A percentile compares a stretch with the other conserved stretches of the same genome.
Evolutionary conservation across 2,888 invertebrate species (phyloP).

Genomic region (Chouioia cunea): DNA sequence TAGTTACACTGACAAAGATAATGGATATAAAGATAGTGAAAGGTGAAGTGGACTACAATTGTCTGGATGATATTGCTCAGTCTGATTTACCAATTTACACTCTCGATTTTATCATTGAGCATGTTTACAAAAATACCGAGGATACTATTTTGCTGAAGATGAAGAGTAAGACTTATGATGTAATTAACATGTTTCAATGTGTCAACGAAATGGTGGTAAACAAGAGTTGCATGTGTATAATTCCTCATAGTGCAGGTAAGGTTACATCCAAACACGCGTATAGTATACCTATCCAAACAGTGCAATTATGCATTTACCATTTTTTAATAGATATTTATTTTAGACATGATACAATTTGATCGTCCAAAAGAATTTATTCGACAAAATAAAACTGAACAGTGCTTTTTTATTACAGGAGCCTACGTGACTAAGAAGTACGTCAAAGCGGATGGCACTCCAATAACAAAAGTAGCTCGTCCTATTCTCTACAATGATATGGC

Average conservation of each 20-base stretch:
- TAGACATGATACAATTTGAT: no score
- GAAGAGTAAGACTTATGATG: neutral
- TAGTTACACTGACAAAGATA: slow-evolving; percentile 9
- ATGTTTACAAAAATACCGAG: neutral
- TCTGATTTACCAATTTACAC: slow-evolving; percentile 14
- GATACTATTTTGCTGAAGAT: neutral
- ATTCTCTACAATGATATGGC: slow-evolving; percentile 19
- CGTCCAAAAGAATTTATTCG: no score
- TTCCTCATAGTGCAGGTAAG: slow-evolving; percentile 14
- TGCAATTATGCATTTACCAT: no score
- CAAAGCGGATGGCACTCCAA: slow-evolving; percentile 1
- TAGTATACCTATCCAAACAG: no score
- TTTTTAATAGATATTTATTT: no score
- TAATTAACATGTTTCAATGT: slow-evolving; percentile 2
- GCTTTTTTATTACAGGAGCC: slow-evolving; percentile 4
- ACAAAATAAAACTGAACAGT: no score
- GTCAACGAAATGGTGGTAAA: neutral
- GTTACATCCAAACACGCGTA: neutral
- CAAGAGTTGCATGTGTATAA: slow-evolving; percentile 24
- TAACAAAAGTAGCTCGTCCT: neutral
- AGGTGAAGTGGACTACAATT: slow-evolving; percentile 3
- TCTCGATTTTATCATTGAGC: slow-evolving; percentile 11
- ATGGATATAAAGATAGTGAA: slow-evolving; percentile 15
- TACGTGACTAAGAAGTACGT: slow-evolving; percentile 23
- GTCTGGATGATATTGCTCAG: neutral